Evolutionary conservation across 1,140 invertebrate species (phyloP).

Genomic region (Lasioglossum albipes): DNA sequence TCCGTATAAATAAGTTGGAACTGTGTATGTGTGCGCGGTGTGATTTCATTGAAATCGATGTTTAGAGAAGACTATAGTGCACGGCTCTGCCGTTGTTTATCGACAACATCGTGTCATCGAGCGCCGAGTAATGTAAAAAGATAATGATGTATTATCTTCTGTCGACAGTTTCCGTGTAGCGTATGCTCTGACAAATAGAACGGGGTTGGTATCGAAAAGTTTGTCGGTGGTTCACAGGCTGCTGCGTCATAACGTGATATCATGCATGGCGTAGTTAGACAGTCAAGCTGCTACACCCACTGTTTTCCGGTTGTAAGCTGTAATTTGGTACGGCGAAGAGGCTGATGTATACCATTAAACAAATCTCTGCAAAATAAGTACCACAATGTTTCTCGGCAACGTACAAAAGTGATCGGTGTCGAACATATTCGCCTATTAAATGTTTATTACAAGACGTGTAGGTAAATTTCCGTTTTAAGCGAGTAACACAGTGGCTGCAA

Average conservation of each 20-base stretch:
- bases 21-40: no score
- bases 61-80: neutral
- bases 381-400: no score
- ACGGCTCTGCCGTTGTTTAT: neutral
- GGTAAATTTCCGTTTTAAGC: no score
- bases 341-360: neutral
- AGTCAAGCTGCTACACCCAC: slow-evolving; percentile 1
- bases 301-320: neutral
- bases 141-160: slow-evolving; percentile 16
- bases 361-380: neutral
- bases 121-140: slow-evolving; percentile 3
- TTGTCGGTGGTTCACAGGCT: slow-evolving; percentile 25
- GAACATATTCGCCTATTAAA: no score
- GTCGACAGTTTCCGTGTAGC: slow-evolving; percentile 8
- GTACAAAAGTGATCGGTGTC: no score
- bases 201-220: slow-evolving; percentile 29
- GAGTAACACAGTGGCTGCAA: no score
- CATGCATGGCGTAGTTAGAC: slow-evolving; percentile 14
- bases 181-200: slow-evolving; percentile 22
- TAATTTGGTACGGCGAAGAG: neutral
- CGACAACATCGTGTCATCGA: no score
- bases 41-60: neutral
- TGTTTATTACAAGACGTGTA: no score
- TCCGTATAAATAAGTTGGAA: no score
- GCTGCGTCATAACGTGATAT: slow-evolving; percentile 19